Evolutionary conservation across 2,113 vertebrate genomes (phyloP).

Genomic region (Bubo scandiacus): DNA sequence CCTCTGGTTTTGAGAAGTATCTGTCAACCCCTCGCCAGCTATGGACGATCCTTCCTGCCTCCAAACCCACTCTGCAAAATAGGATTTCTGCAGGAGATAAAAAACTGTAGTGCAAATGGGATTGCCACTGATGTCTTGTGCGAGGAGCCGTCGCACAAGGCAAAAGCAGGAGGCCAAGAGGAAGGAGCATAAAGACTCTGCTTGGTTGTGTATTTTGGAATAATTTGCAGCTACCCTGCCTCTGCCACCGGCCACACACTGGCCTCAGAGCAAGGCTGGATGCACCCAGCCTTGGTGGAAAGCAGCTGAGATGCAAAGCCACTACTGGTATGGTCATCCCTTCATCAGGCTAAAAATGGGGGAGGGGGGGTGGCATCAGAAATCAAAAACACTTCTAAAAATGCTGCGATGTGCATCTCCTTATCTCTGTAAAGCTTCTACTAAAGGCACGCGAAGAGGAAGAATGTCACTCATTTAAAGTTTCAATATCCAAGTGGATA

Average conservation of each 20-base stretch:
- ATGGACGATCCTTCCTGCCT: background rate
- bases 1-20: background rate
- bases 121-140: background rate
- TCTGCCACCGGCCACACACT: background rate
- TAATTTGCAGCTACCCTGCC: background rate
- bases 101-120: background rate
- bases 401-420: too few relatives aligned
- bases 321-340: background rate
- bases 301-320: background rate
- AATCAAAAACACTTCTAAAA: background rate
- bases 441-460: background rate
- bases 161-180: background rate
- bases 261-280: background rate
- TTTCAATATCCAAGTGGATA: background rate
- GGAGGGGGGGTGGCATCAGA: background rate
- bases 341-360: background rate
- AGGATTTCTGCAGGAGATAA: background rate
- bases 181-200: background rate
- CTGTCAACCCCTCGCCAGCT: too few relatives aligned
- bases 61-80: background rate
- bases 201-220: background rate
- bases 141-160: rapidly evolving
- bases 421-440: background rate
- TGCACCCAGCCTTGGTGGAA: background rate
- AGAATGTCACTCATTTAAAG: background rate